Evolutionary conservation across 2,113 vertebrate species (phyloP).

Genomic region (Lasiurus cinereus): DNA sequence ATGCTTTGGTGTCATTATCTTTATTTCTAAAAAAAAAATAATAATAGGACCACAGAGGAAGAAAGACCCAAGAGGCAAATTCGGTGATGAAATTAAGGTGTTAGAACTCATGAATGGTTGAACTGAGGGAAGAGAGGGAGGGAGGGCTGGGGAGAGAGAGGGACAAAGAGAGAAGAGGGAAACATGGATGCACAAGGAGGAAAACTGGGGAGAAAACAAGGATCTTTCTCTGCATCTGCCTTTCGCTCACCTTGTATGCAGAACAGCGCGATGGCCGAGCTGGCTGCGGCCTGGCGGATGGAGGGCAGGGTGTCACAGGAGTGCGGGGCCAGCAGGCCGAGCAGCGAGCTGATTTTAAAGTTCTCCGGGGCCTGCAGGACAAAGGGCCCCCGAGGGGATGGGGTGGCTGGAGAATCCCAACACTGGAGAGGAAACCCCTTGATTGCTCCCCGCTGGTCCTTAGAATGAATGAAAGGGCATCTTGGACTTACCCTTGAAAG

Average conservation of each 20-base stretch:
- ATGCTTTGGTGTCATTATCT: not conserved
- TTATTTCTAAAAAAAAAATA: not conserved
- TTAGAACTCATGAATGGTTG: not conserved
- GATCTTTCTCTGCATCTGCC: not conserved
- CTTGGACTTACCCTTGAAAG: not conserved
- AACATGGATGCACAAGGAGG: not conserved
- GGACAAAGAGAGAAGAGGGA: not conserved
- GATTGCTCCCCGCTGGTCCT: not conserved
- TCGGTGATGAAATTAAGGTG: not conserved
- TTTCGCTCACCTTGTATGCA: constrained; percentile 70
- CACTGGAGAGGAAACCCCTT: not conserved
- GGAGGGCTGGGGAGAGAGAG: no score
- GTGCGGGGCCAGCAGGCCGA: constrained; percentile 78
- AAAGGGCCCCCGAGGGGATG: not conserved
- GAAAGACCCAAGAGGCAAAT: not conserved
- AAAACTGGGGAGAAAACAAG: not conserved
- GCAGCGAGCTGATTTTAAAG: constrained; percentile 75
- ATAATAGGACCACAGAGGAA: not conserved
- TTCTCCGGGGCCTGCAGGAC: constrained; percentile 69
- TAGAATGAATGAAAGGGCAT: not conserved
- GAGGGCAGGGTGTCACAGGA: constrained; percentile 76
- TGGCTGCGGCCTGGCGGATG: constrained; percentile 64
- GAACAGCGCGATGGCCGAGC: constrained; percentile 70
- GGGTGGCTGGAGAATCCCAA: not conserved
- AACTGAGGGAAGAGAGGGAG: not conserved